Conservation (phyloP, 1,140 invertebrate species). For the Papilio polyxenes region DNA sequence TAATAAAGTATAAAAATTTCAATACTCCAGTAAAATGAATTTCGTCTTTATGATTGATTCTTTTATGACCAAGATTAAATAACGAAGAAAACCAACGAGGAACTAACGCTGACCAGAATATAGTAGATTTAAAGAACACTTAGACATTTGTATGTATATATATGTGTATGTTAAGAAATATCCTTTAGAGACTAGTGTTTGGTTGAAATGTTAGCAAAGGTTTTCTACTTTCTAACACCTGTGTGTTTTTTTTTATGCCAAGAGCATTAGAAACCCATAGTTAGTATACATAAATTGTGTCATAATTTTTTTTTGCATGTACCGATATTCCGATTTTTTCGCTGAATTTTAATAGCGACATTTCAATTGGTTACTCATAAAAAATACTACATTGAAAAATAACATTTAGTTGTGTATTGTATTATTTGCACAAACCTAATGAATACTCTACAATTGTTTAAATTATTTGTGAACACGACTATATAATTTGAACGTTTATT, state of each 20-base stretch:
- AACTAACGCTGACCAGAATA: no score
- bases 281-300: no score
- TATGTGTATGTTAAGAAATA: no score
- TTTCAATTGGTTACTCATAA: neutral
- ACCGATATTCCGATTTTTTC: no score
- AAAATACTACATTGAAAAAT: neutral
- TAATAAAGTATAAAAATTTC: conserved; percentile 16
- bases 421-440: neutral
- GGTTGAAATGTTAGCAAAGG: no score
- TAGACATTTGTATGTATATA: no score
- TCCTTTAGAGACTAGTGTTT: no score
- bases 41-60: neutral
- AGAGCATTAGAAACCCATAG: no score
- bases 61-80: neutral
- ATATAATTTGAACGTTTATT: neutral
- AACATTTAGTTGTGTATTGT: neutral
- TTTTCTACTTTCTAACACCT: no score
- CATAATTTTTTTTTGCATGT: no score
- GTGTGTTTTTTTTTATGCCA: no score
- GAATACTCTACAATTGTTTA: neutral
- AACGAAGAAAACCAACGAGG: neutral
- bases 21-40: neutral
- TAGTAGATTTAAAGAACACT: no score
- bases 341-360: neutral
- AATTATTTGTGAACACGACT: neutral